Evolutionary conservation across 2,797 vertebrate genomes (phyloP), one percentile per base, ranked within the genome.

Genomic region (Molothrus aeneus): DNA sequence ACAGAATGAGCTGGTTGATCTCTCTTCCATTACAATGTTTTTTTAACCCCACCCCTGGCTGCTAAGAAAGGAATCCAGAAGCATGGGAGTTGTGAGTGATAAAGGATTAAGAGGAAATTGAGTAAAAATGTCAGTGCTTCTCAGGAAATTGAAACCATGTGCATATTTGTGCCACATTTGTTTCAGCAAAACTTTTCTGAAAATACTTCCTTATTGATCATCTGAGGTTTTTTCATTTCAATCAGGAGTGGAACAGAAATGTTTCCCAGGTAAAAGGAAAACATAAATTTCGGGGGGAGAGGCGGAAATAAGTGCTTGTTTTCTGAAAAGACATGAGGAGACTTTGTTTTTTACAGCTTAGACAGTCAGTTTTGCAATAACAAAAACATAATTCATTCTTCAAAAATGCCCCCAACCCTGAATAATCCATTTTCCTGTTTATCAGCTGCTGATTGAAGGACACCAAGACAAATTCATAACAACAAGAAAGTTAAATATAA

Each of bases 121-220:
- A 96, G 84, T 91, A 92, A 97, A 97, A 97, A 93, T 90, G 63
- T 92, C 92, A 93, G 48, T 59, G 78, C 45, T 82, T 61, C 77
- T 79, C 73, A 96, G 90, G 79, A 97, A 97, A 97, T 95, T 97
- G 95, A 97, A 97, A 96, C 79, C 94, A 95, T 97, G 93, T 97
- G 97, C 68, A 83, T 90, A 96, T 96, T 97, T 91, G 91, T 95
- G 81, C 63, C 82, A 94, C 93, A 92, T 97, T 97, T 96, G 79
- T 92, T 95, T 90, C 86, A 96, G 66, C n/a, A 95, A 91, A 93
- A 95, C 83, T 89, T 92, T 88, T 80, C 60, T 82, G 83, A 88
- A 93, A 96, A 95, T 86, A 61, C 65, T 72, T 89, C 38, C 61
- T 86, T 81, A 56, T 40, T 80, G 73, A 77, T 94, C 72, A 80